Evolutionary conservation across 2,797 vertebrate genomes (phyloP).

Genomic region (Thalassophryne amazonica): DNA sequence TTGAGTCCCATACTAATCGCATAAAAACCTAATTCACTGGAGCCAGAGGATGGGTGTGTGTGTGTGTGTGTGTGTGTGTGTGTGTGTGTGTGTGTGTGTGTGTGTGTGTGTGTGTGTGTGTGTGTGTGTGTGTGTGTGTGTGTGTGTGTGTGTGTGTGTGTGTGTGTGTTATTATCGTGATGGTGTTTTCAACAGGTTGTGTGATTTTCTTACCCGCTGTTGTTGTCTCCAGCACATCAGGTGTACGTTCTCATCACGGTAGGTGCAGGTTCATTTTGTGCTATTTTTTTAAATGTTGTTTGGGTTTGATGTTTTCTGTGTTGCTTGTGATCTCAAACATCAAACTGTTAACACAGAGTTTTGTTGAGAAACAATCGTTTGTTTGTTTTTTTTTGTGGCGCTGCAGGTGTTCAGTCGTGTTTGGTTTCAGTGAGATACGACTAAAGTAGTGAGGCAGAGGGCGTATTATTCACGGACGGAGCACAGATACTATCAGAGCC

Average conservation of each 20-base stretch:
- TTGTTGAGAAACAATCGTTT: constrained; percentile 55
- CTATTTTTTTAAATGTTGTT: constrained; percentile 41
- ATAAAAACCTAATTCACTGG: too few relatives aligned
- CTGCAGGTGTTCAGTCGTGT: constrained; percentile 68
- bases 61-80: too few relatives aligned
- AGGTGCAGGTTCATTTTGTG: background rate
- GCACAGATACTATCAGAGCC: constrained; percentile 19
- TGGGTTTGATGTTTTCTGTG: constrained; percentile 47
- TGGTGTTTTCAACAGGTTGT: background rate
- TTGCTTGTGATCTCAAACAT: constrained; percentile 27
- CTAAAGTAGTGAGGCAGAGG: constrained; percentile 12
- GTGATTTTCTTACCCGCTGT: background rate
- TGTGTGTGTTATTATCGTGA: background rate
- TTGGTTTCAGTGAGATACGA: constrained; percentile 49
- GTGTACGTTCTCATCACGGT: background rate
- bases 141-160: too few relatives aligned
- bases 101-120: too few relatives aligned
- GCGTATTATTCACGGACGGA: background rate
- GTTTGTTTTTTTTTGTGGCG: too few relatives aligned
- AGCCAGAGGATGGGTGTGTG: too few relatives aligned
- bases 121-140: too few relatives aligned
- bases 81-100: too few relatives aligned
- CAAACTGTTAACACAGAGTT: constrained; percentile 40
- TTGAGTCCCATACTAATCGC: too few relatives aligned
- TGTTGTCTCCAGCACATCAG: background rate